A percentile compares a stretch with the other conserved stretches of the same genome.
Evolutionary conservation across 2,888 invertebrate genomes (phyloP).

Genomic region (Scaptomyza parva): DNA sequence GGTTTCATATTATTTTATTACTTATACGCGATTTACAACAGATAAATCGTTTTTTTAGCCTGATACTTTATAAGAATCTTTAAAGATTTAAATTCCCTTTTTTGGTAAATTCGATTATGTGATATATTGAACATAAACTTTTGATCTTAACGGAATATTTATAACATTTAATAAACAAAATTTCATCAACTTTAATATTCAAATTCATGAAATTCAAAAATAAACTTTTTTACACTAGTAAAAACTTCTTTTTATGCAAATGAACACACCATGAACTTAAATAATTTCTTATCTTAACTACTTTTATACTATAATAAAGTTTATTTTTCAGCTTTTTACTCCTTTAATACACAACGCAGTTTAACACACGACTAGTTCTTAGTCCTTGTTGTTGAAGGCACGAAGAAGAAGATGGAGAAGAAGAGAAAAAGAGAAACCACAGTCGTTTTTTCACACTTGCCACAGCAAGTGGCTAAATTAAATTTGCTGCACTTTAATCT

Average conservation of each 20-base stretch:
- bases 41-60: no score
- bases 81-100: no score
- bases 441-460: conserved; percentile 16
- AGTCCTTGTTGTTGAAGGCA: neutral
- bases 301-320: neutral
- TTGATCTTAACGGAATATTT: no score
- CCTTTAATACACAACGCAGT: neutral
- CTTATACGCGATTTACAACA: no score
- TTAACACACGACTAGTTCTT: neutral
- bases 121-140: no score
- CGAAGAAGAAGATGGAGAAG: neutral
- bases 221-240: no score
- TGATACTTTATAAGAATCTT: no score
- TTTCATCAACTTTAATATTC: no score
- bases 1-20: neutral
- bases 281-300: neutral
- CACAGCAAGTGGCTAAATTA: conserved; percentile 33
- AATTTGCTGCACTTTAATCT: conserved; percentile 71
- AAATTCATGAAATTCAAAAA: no score
- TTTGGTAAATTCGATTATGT: no score
- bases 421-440: neutral
- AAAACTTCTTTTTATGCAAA: neutral
- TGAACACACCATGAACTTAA: neutral
- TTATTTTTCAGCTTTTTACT: neutral
- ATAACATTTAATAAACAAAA: no score